Evolutionary conservation across 2,797 vertebrate genomes (phyloP).

Genomic region (Microctenopoma steveboyesi): DNA sequence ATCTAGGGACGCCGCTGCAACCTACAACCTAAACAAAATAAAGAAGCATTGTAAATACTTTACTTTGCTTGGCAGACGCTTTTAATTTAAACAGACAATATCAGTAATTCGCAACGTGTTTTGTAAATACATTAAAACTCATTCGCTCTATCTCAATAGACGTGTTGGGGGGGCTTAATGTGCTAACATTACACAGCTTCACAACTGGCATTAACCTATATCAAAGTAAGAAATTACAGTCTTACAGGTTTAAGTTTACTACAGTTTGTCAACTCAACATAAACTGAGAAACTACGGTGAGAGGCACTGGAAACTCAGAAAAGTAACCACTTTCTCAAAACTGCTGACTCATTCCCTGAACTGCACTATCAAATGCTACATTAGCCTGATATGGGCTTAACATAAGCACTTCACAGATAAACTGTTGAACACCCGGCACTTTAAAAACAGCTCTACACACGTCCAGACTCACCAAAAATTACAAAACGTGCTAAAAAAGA

Average conservation of each 20-base stretch:
- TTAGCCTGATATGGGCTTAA: too few species aligned
- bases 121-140: neutral
- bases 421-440: neutral
- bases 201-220: too few species aligned
- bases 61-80: too few species aligned
- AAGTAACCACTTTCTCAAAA: neutral
- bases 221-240: too few species aligned
- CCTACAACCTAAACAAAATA: constrained; percentile 16
- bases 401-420: neutral
- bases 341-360: neutral
- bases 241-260: neutral
- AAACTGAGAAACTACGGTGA: neutral
- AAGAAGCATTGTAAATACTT: neutral
- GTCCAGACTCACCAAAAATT: neutral
- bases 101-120: neutral
- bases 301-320: neutral
- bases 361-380: neutral
- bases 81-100: neutral
- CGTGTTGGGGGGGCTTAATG: too few species aligned
- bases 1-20: constrained; percentile 57
- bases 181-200: neutral
- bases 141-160: too few species aligned
- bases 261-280: neutral
- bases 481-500: neutral
- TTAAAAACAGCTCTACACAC: neutral